Evolutionary conservation across 35 echinoderm and acorn worm genomes (phyloP).

Genomic region (Acanthaster planci): DNA sequence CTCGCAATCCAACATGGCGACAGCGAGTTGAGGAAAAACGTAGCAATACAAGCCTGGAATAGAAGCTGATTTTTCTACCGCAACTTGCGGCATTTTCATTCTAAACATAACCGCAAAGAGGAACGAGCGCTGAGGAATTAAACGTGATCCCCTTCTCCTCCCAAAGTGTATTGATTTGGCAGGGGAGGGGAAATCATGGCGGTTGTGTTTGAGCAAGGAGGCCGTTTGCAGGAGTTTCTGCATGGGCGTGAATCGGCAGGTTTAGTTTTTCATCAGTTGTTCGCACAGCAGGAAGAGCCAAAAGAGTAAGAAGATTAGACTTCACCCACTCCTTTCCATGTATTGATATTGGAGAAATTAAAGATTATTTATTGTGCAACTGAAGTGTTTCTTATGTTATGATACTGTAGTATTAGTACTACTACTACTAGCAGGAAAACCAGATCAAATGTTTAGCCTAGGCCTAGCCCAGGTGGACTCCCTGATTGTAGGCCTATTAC

Average conservation of each 20-base stretch:
- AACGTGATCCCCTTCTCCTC: slow-evolving; percentile 5
- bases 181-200: slow-evolving; percentile 11
- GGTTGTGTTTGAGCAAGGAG: slow-evolving; percentile 16
- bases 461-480: no score
- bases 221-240: slow-evolving; percentile 36
- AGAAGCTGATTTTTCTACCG: not conserved
- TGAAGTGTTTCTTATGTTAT: no score
- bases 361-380: no score
- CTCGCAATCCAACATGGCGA: slow-evolving; percentile 24
- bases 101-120: not conserved
- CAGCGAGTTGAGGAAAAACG: slow-evolving; percentile 11
- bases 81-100: not conserved
- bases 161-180: slow-evolving; percentile 7
- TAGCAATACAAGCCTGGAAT: not conserved
- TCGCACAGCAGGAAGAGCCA: slow-evolving; percentile 8
- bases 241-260: slow-evolving; percentile 45
- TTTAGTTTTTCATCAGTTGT: slow-evolving; percentile 34
- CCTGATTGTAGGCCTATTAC: no score
- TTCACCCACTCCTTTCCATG: no score
- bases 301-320: slow-evolving; percentile 24
- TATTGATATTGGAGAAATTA: no score
- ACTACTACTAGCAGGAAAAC: no score
- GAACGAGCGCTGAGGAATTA: not conserved
- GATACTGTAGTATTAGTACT: no score
- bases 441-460: no score